These are phyloP conservation scores for Oikopleura albicans DNA, from an alignment of 23 tunicate species.

Conservation along the genomic window DNA sequence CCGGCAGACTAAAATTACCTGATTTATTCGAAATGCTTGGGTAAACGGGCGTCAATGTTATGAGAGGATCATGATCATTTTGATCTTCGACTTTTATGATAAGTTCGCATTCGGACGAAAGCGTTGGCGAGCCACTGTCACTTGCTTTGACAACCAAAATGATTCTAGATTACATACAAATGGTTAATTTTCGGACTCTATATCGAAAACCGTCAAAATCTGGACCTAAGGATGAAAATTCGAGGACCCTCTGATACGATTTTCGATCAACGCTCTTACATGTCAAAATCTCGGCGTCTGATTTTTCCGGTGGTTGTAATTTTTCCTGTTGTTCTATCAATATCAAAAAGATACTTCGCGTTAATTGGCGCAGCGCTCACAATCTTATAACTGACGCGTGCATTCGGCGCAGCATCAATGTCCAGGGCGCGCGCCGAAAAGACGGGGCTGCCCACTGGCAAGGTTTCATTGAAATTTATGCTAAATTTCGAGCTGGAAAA, in stretches of 20 bases:
- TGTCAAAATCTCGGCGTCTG: not conserved
- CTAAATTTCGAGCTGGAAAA: not conserved
- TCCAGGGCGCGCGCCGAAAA: not conserved
- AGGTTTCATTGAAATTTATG: not conserved
- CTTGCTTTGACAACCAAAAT: not conserved
- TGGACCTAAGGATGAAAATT: too few species aligned
- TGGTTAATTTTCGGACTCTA: too few species aligned
- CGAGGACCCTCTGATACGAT: too few species aligned
- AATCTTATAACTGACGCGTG: not conserved
- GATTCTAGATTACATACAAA: too few species aligned
- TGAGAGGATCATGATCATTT: not conserved
- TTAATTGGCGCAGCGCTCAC: not conserved
- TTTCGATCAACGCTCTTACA: too few species aligned
- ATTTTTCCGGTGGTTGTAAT: not conserved
- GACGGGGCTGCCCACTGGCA: not conserved
- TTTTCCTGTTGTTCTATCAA: not conserved
- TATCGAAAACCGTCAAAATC: too few species aligned
- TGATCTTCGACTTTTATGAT: not conserved
- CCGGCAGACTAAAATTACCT: too few species aligned
- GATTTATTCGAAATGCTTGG: not conserved
- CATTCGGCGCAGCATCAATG: not conserved
- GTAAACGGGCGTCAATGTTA: not conserved
- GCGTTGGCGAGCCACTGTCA: not conserved
- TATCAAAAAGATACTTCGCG: not conserved
- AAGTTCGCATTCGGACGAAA: not conserved